A percentile compares a stretch with the other conserved stretches of the same genome.
Conservation (phyloP, 2,797 vertebrate genomes). For the Chromobotia macracanthus region DNA sequence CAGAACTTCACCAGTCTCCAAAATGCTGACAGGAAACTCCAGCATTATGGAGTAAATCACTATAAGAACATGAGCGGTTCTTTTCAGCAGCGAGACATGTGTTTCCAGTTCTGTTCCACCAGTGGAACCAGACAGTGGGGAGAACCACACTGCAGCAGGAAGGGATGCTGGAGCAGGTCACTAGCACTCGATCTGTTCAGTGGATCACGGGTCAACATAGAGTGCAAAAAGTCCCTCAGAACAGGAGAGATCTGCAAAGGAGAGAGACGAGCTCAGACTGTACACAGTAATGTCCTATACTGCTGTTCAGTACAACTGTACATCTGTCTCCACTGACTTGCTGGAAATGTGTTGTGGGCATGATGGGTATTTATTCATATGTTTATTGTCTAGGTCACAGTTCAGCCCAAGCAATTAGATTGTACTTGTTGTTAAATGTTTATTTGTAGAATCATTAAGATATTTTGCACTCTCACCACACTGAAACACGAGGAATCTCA, state of each 20-base stretch:
- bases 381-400: too few relatives aligned
- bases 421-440: too few relatives aligned
- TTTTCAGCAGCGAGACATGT: constrained; percentile 85
- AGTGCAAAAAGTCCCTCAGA: constrained; percentile 87
- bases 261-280: not conserved
- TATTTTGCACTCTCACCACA: too few relatives aligned
- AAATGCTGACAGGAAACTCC: not conserved
- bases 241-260: constrained; percentile 83
- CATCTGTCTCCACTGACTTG: too few relatives aligned
- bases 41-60: not conserved
- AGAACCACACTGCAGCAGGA: constrained; percentile 86
- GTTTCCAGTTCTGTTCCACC: constrained; percentile 88
- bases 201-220: constrained; percentile 86
- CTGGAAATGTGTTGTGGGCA: too few relatives aligned
- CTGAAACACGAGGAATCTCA: too few relatives aligned
- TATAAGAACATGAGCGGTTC: not conserved
- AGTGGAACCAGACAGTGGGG: constrained; percentile 88
- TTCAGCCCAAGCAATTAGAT: too few relatives aligned
- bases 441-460: too few relatives aligned
- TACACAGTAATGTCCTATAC: too few relatives aligned
- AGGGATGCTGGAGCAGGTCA: constrained; percentile 89
- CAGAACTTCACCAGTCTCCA: not conserved
- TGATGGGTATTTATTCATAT: too few relatives aligned
- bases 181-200: constrained; percentile 79
- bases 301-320: too few relatives aligned